Conservation (phyloP, 1,140 invertebrate species). For the Brachionus asplanchnoidis region DNA sequence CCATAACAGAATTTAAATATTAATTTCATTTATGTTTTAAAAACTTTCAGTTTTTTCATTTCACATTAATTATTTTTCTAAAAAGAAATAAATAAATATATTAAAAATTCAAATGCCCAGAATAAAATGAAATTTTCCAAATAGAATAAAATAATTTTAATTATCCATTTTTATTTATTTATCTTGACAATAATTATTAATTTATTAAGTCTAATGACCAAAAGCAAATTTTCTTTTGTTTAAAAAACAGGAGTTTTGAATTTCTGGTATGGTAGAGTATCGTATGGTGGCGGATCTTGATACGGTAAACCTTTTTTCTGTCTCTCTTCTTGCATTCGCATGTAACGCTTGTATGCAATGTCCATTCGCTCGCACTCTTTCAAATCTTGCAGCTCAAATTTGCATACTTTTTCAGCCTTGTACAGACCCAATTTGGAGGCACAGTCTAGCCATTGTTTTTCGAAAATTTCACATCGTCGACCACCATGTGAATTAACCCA, state of each 20-base stretch:
- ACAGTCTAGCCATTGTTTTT: slow-evolving; percentile 40
- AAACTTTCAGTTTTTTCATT: too few species aligned
- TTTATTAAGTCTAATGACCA: neutral
- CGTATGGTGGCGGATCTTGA: slow-evolving; percentile 37
- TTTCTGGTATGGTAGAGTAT: slow-evolving; percentile 30
- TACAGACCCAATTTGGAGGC: slow-evolving; percentile 34
- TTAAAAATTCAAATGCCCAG: neutral
- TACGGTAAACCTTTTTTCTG: slow-evolving; percentile 34
- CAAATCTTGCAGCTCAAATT: slow-evolving; percentile 21
- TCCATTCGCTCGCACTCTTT: slow-evolving; percentile 26
- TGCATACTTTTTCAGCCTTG: slow-evolving; percentile 35
- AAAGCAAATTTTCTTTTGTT: neutral
- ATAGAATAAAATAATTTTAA: neutral
- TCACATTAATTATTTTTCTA: neutral
- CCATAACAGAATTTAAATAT: too few species aligned
- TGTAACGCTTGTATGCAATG: neutral
- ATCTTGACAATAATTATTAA: neutral
- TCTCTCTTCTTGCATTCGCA: slow-evolving; percentile 38
- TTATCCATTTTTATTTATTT: neutral
- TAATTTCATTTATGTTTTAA: too few species aligned
- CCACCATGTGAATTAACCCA: slow-evolving; percentile 24
- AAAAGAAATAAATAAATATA: neutral
- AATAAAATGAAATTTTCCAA: neutral
- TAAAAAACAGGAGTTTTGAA: slow-evolving; percentile 34
- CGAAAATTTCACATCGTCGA: slow-evolving; percentile 27